Conservation (phyloP, 2,113 vertebrate genomes). For the Psephotus haematonotus region DNA sequence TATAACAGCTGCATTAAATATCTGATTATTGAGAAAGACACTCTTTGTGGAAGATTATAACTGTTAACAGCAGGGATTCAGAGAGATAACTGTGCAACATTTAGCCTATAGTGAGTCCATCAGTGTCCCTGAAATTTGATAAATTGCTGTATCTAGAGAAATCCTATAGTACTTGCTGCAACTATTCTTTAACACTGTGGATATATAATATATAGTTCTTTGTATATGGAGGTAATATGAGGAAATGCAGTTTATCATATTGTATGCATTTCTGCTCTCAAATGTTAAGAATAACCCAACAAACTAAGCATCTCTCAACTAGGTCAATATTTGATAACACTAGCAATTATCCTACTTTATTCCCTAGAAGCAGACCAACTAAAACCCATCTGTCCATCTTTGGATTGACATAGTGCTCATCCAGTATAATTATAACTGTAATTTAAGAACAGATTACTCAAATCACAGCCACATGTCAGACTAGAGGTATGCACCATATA, state of each 20-base stretch:
- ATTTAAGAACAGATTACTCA: slow-evolving; percentile 56
- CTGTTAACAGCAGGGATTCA: not conserved
- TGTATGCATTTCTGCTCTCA: not conserved
- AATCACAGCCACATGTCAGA: slow-evolving; percentile 17
- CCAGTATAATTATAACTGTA: slow-evolving; percentile 61
- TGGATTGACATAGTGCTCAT: slow-evolving; percentile 11
- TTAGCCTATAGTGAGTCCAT: not conserved
- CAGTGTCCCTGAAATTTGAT: not conserved
- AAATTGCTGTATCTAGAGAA: not conserved
- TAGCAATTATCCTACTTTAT: slow-evolving; percentile 51
- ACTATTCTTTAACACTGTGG: not conserved
- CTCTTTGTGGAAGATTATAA: not conserved
- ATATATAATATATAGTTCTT: not conserved
- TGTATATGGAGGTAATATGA: not conserved
- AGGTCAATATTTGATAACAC: slow-evolving; percentile 40
- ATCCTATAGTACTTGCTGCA: not conserved
- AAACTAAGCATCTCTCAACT: not conserved
- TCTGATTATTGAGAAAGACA: not conserved
- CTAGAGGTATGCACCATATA: not conserved
- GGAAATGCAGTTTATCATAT: not conserved
- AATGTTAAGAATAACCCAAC: not conserved
- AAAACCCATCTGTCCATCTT: slow-evolving; percentile 57
- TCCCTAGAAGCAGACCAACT: slow-evolving; percentile 15
- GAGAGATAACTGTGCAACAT: not conserved
- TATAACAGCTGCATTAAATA: not conserved